Percentiles rank a stretch among this genome's conserved stretches.
Evolutionary conservation across 2,888 invertebrate species (phyloP).

Genomic region (Dicyrtoma fusca): DNA sequence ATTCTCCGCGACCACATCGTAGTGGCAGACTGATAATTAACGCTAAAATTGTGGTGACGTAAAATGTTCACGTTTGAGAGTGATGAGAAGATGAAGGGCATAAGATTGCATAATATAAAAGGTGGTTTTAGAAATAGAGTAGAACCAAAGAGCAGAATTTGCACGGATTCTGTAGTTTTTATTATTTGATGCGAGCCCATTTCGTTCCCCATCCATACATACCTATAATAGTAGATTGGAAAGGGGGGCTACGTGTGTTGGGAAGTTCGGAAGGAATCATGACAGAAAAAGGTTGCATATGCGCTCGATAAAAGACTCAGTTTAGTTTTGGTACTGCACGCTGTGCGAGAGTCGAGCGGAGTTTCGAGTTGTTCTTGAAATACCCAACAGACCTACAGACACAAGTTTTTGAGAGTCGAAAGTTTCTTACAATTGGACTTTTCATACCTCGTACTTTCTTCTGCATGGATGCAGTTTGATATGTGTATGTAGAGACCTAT

Average conservation of each 20-base stretch:
- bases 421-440: conserved; percentile 2
- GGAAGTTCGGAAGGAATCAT: no score
- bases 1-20: no score
- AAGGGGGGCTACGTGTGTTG: neutral
- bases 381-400: conserved; percentile 24
- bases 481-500: neutral
- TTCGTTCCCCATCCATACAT: no score
- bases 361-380: neutral
- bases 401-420: conserved; percentile 21
- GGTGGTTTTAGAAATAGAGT: no score
- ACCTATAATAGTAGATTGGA: neutral
- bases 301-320: conserved; percentile 24
- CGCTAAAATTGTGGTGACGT: no score
- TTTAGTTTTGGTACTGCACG: neutral
- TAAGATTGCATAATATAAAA: no score
- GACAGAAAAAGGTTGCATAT: conserved; percentile 13
- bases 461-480: neutral
- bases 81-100: no score
- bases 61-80: no score
- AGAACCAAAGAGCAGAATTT: no score
- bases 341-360: neutral
- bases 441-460: conserved; percentile 8
- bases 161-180: no score
- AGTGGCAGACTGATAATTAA: no score
- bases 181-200: no score